Evolutionary conservation across 2,888 invertebrate genomes (phyloP).

Genomic region (Drosophila borealis): DNA sequence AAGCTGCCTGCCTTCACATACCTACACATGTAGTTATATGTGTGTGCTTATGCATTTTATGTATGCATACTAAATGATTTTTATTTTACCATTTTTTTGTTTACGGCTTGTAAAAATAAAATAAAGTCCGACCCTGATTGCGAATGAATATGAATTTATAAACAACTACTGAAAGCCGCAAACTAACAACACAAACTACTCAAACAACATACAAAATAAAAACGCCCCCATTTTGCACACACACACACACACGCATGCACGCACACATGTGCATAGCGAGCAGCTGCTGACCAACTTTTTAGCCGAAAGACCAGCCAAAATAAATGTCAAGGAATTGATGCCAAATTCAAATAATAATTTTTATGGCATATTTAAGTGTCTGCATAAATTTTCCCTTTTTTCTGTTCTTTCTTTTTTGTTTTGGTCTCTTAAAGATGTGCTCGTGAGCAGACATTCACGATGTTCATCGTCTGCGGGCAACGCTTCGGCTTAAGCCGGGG

Average conservation of each 20-base stretch:
- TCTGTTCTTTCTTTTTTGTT: background rate
- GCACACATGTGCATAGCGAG: slow-evolving; percentile 2
- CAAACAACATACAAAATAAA: slow-evolving; percentile 13
- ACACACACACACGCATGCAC: slow-evolving; percentile 13
- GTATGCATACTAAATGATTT: too few relatives aligned
- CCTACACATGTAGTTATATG: too few relatives aligned
- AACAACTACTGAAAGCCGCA: slow-evolving; percentile 41
- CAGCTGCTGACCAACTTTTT: slow-evolving; percentile 42
- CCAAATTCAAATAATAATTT: slow-evolving; percentile 70
- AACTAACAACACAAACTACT: slow-evolving; percentile 32
- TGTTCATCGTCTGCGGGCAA: slow-evolving; percentile 19
- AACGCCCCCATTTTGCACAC: slow-evolving; percentile 24
- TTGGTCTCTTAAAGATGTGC: slow-evolving; percentile 23
- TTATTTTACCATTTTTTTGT: too few relatives aligned
- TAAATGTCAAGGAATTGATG: slow-evolving; percentile 41
- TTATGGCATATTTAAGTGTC: slow-evolving; percentile 70
- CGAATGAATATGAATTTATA: slow-evolving; percentile 55
- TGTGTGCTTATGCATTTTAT: too few relatives aligned
- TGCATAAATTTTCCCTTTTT: slow-evolving; percentile 60
- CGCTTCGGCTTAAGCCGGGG: background rate
- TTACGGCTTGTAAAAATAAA: background rate
- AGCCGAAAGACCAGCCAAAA: slow-evolving; percentile 10
- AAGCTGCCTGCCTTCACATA: too few relatives aligned
- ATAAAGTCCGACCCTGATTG: slow-evolving; percentile 45
- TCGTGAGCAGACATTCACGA: slow-evolving; percentile 18